Conservation (phyloP, 1,140 invertebrate genomes). For the Drosophila nebulosa region DNA sequence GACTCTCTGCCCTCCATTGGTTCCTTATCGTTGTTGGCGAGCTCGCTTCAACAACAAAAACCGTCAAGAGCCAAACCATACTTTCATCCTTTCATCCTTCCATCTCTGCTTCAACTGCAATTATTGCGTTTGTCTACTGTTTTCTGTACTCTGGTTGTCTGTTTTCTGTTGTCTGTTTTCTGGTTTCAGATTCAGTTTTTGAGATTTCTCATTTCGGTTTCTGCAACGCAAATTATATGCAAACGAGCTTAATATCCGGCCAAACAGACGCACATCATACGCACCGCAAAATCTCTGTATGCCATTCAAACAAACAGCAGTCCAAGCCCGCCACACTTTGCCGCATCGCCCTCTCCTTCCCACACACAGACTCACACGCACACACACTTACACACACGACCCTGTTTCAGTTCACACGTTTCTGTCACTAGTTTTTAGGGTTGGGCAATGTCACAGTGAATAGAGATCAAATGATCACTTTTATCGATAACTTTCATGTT, state of each 20-base stretch:
- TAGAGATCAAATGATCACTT: too few species aligned
- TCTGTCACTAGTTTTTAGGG: too few species aligned
- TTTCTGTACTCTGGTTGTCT: background rate
- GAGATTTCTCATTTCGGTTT: constrained; percentile 49
- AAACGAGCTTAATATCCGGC: constrained; percentile 77
- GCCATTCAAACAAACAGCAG: background rate
- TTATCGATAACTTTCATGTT: too few species aligned
- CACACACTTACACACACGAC: background rate
- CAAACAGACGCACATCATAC: constrained; percentile 55
- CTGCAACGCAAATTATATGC: constrained; percentile 76
- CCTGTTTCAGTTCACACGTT: background rate
- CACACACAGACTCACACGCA: too few species aligned
- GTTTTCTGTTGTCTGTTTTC: constrained; percentile 3
- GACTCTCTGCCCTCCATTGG: constrained; percentile 16
- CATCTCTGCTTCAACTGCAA: constrained; percentile 23
- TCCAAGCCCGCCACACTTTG: background rate
- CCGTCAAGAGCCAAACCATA: constrained; percentile 51
- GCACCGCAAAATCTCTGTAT: background rate
- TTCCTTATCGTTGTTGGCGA: constrained; percentile 62
- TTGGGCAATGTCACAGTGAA: background rate
- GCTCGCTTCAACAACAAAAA: constrained; percentile 44
- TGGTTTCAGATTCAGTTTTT: constrained; percentile 30
- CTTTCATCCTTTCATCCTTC: too few species aligned
- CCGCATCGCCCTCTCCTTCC: too few species aligned
- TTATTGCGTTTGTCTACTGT: constrained; percentile 5